phyloP scores from a whole-genome alignment of 2,888 invertebrate genomes.

The Tanaodytes sp. region DNA sequence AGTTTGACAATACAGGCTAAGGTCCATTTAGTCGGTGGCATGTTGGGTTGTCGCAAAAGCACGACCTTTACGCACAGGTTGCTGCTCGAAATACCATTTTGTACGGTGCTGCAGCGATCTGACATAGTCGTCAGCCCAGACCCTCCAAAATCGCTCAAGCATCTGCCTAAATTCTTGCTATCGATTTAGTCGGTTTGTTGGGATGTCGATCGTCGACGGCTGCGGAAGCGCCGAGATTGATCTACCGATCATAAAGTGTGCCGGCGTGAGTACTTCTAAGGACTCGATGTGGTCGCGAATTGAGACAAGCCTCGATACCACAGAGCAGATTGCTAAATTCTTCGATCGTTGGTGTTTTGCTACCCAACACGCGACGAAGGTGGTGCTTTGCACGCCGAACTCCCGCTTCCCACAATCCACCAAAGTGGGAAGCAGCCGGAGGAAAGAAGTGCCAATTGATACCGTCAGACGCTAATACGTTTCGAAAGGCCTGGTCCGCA shows the following conservation, averaged over 20 bases:
- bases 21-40: constrained; percentile 1
- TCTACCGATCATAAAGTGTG: neutral
- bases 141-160: neutral
- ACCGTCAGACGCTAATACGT: no score
- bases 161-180: neutral
- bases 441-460: no score
- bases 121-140: neutral
- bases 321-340: no score
- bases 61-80: neutral
- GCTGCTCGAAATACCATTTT: neutral
- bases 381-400: no score
- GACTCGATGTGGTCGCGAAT: neutral
- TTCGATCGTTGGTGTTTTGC: no score
- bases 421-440: no score
- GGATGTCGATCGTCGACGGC: neutral
- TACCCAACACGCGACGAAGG: no score
- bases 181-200: neutral
- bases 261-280: neutral
- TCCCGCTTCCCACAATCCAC: no score
- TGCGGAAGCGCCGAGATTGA: neutral
- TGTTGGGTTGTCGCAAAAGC: neutral
- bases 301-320: constrained; percentile 1
- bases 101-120: neutral
- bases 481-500: no score
- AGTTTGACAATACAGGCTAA: neutral